Evolutionary conservation across 2,888 invertebrate genomes (phyloP), one percentile per base, ranked within the genome.

Genomic region (Mythimna loreyi): DNA sequence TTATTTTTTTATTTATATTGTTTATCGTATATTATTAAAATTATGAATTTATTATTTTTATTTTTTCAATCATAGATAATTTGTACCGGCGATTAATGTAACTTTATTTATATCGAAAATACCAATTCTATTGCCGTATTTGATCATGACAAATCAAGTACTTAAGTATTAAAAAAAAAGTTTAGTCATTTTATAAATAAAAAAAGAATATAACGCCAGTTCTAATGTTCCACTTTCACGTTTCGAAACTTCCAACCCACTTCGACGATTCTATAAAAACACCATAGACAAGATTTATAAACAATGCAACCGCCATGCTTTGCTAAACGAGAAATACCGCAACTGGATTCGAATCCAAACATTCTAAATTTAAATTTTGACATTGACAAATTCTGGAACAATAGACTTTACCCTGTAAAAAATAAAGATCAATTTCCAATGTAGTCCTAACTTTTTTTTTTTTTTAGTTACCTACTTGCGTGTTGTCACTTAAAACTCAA

Each of bases 261-360:
- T 75, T 63, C 25, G 25, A 23, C 43, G 21, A 50, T 62, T 64
- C 61, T 65, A 59, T 53, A 63, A 43, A 66, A 67, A 58, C 16
- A 47, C 47, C 52, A 70, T 62, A 72, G 61, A 72, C 57, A 65
- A 7, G n/a, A 53, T 57, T 45, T 40, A 64, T 81, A 81, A 78
- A 69, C 82, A 69, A 61, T 64, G 49, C 60, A 67, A 74, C 56
- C 57, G 43, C 58, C 52, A 33, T 52, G 21, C 52, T 57, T 40
- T 69, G 19, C n/a, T n/a, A 71, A 72, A 61, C 56, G 70, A 82
- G 62, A 16, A 43, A 19, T 43, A 75, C 28, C 55, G 70, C 55
- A 67, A 81, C 67, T 58, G 75, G 75, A 75, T 81, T 56, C 45
- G 13, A 71, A 71, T 55, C 53, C 52, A 60, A 75, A 59, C 55